These are phyloP conservation scores for Hirtodrosophila alboralis DNA, from an alignment of 2,888 invertebrate genomes.

Conservation along the genomic window DNA sequence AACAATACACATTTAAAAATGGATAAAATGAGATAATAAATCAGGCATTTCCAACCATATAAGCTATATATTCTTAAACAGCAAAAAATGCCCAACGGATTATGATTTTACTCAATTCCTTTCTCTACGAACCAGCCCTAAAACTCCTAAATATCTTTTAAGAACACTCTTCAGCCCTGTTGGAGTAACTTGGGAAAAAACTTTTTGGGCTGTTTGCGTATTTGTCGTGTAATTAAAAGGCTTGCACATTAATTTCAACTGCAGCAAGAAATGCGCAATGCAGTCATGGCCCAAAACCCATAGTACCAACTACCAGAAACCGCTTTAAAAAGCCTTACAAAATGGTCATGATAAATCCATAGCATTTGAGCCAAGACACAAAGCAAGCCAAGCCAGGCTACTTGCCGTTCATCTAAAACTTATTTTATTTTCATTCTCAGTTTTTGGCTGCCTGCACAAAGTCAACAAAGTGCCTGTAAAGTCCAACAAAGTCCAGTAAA, in stretches of 20 bases:
- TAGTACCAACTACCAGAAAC: conserved; percentile 1
- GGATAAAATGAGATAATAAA: no score
- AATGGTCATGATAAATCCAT: conserved; percentile 64
- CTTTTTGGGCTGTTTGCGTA: conserved; percentile 71
- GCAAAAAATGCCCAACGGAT: no score
- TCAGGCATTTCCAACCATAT: no score
- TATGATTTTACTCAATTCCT: background rate
- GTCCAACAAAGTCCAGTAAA: conserved; percentile 39
- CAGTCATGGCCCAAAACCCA: conserved; percentile 48
- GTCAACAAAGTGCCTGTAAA: conserved; percentile 62
- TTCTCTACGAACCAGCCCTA: conserved; percentile 7
- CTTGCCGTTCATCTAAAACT: conserved; percentile 58
- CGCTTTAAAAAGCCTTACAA: conserved; percentile 46
- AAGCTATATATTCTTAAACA: no score
- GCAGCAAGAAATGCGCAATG: conserved; percentile 69
- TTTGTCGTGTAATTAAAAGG: conserved; percentile 75
- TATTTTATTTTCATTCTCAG: conserved; percentile 63
- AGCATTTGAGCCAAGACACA: conserved; percentile 46
- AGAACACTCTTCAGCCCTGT: conserved; percentile 25
- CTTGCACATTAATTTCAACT: conserved; percentile 72
- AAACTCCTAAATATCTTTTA: conserved; percentile 3
- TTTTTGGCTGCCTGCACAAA: conserved; percentile 64
- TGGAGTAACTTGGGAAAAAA: conserved; percentile 41
- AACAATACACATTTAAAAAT: no score
- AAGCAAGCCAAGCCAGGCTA: conserved; percentile 28